phyloP scores from a whole-genome alignment of 2,888 invertebrate genomes.

The Ennomos erosarius region DNA sequence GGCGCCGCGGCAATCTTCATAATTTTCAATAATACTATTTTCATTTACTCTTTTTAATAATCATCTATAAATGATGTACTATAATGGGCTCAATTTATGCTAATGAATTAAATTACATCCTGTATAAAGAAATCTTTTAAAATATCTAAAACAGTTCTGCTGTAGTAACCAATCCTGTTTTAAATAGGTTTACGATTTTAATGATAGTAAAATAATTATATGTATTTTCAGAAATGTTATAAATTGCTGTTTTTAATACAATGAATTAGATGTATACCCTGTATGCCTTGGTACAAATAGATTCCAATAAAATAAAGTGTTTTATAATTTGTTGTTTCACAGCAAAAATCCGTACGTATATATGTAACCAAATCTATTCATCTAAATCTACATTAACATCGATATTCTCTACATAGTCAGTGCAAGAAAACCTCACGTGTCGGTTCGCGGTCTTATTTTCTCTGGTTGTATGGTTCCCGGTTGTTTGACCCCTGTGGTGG shows the following conservation, averaged over 20 bases:
- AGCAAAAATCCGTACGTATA: neutral
- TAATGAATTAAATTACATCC: too few relatives aligned
- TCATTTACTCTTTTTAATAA: too few relatives aligned
- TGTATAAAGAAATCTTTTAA: too few relatives aligned
- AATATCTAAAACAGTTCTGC: too few relatives aligned
- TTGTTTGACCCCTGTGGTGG: conserved; percentile 23
- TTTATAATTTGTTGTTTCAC: neutral
- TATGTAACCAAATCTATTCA: neutral
- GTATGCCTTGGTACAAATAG: neutral
- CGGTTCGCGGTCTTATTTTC: conserved; percentile 35
- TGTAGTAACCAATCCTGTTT: too few relatives aligned
- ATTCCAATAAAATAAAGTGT: neutral
- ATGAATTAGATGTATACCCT: neutral
- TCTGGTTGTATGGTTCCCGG: conserved; percentile 10
- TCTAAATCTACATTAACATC: conserved; percentile 34
- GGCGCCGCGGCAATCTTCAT: too few relatives aligned
- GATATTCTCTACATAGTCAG: conserved; percentile 52
- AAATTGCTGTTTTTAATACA: neutral
- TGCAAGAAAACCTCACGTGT: conserved; percentile 53
- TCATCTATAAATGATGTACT: too few relatives aligned
- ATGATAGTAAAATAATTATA: too few relatives aligned
- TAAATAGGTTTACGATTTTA: too few relatives aligned
- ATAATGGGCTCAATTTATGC: too few relatives aligned
- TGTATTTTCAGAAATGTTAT: too few relatives aligned
- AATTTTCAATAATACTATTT: too few relatives aligned